Percentiles rank a stretch among this genome's conserved stretches.
phyloP scores from a whole-genome alignment of 2,888 invertebrate genomes.

The Nysson spinosus region DNA sequence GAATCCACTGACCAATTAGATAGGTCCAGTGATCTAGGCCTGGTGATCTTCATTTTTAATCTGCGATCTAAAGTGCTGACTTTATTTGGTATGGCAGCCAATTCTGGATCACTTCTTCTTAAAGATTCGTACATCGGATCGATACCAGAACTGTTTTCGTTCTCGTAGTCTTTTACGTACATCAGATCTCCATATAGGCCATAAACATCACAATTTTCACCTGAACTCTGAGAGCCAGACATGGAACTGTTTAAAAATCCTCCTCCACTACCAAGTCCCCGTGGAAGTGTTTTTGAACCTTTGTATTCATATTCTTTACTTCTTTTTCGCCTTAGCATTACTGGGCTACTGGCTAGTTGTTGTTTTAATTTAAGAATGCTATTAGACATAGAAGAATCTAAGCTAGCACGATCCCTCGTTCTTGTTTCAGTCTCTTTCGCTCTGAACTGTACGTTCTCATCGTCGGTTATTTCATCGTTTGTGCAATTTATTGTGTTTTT shows the following conservation, averaged over 20 bases:
- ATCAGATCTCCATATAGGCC: constrained; percentile 93
- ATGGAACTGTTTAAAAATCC: constrained; percentile 80
- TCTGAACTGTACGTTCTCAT: constrained; percentile 63
- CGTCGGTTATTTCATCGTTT: constrained; percentile 70
- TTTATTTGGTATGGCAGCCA: constrained; percentile 89
- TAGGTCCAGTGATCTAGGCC: constrained; percentile 89
- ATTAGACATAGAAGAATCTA: constrained; percentile 78
- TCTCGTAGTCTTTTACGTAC: constrained; percentile 92
- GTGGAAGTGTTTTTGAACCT: constrained; percentile 88
- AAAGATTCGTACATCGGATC: constrained; percentile 87
- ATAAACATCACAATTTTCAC: constrained; percentile 89
- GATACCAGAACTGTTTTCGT: constrained; percentile 85
- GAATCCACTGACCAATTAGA: constrained; percentile 94
- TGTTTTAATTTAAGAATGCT: constrained; percentile 81
- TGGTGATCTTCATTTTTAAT: constrained; percentile 88
- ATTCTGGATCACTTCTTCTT: constrained; percentile 89
- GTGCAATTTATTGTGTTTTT: constrained; percentile 62
- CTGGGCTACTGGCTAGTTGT: constrained; percentile 82
- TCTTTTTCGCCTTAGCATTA: constrained; percentile 80
- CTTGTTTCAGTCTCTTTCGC: constrained; percentile 60
- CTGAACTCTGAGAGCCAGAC: constrained; percentile 81
- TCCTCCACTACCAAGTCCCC: constrained; percentile 83
- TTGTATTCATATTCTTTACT: constrained; percentile 82
- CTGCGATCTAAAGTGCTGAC: constrained; percentile 90
- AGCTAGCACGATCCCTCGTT: constrained; percentile 79